Evolutionary conservation across 2,797 vertebrate species (phyloP).

Genomic region (Pantherophis alleghaniensis): DNA sequence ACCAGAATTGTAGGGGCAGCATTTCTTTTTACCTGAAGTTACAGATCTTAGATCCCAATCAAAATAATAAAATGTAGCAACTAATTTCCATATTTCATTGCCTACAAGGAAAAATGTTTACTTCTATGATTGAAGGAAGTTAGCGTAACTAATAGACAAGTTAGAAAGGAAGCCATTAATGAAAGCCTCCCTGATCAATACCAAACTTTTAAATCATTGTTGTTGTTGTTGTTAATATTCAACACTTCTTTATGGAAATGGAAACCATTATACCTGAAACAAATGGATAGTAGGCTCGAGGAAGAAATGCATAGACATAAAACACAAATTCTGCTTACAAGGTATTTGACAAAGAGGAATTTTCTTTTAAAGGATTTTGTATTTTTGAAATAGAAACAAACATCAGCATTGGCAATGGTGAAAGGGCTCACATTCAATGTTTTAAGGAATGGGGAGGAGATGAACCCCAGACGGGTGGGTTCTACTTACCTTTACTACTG

Average conservation of each 20-base stretch:
- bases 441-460: background rate
- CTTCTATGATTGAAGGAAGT: background rate
- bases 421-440: background rate
- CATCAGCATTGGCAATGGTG: background rate
- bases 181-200: background rate
- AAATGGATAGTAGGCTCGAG: background rate
- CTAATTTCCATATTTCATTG: background rate
- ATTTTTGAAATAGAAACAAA: background rate
- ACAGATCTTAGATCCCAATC: background rate
- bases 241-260: background rate
- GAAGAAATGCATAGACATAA: background rate
- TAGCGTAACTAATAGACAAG: background rate
- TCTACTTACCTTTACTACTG: too few species aligned
- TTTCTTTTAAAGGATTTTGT: background rate
- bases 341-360: background rate
- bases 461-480: background rate
- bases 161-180: background rate
- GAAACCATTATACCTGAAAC: background rate
- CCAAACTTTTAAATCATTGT: background rate
- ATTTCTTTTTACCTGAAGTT: background rate
- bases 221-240: background rate
- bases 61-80: background rate
- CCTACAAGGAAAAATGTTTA: background rate
- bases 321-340: background rate
- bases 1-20: background rate